Evolutionary conservation across 2,888 invertebrate genomes (phyloP), one percentile per base, ranked within the genome.

Genomic region (Pardosa pseudoannulata): DNA sequence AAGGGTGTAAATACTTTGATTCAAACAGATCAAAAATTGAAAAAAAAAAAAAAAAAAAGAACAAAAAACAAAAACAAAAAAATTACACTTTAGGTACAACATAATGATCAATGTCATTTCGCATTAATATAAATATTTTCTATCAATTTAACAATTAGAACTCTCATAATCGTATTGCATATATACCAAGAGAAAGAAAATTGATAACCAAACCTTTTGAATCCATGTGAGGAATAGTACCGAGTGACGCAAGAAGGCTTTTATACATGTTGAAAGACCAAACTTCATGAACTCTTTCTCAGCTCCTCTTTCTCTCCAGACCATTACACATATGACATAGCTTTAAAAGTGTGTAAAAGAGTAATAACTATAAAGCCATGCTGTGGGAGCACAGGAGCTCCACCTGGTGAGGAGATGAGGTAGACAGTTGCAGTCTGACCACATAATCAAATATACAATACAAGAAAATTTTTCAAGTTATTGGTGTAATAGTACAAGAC

Each of bases 351-450:
- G 79, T 73, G 73, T 74, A 79, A 79, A 79, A 85, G 85, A 79
- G 62, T 39, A 86, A 86, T 79, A 79, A 86, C 74, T 86, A 86
- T 68, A 79, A 74, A 75, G 79, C 79, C 79, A 79, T 74, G 86
- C 79, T 79, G 79, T 67, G 74, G 79, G 79, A 68, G 64, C 64
- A 70, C 32, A 39, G 70, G 79, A 67, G 65, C 29, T 50, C 50
- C n/a, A 62, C 86, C 79, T 79, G 86, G 86, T 86, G 86, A 79
- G 79, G n/a, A 28, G 56, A 28, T 64, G 79, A 79, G 79, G 79
- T 83, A 72, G n/a, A n/a, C n/a, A n/a, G n/a, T n/a, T n/a, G n/a
- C n/a, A n/a, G n/a, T n/a, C n/a, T n/a, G n/a, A n/a, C n/a, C n/a
- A n/a, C n/a, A n/a, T n/a, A n/a, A n/a, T n/a, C n/a, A n/a, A n/a